These are phyloP conservation scores for Drosophila kohkoa DNA, from an alignment of 1,140 invertebrate species.

Conservation along the genomic window DNA sequence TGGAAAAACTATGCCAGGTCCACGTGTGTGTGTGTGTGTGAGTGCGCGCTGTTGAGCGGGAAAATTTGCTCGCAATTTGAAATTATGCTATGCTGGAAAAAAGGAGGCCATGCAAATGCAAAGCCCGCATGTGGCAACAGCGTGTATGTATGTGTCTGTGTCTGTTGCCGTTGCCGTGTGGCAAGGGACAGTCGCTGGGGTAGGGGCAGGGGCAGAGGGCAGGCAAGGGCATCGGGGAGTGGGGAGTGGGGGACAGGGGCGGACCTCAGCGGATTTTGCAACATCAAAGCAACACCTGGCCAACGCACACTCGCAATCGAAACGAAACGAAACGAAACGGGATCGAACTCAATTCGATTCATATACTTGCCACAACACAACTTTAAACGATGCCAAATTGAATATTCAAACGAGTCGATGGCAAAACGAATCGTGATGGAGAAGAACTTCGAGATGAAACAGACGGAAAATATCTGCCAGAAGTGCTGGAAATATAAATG, in stretches of 20 bases:
- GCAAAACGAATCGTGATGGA: background rate
- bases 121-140: slow-evolving; percentile 62
- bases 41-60: slow-evolving; percentile 51
- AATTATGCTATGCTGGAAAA: slow-evolving; percentile 61
- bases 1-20: slow-evolving; percentile 45
- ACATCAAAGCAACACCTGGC: slow-evolving; percentile 58
- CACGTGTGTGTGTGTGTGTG: slow-evolving; percentile 31
- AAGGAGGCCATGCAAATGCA: slow-evolving; percentile 78
- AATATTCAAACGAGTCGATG: slow-evolving; percentile 27
- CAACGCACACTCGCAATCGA: slow-evolving; percentile 20
- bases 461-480: background rate
- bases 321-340: background rate
- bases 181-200: slow-evolving; percentile 27
- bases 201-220: background rate
- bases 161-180: slow-evolving; percentile 16
- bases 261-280: slow-evolving; percentile 40
- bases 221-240: background rate
- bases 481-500: background rate
- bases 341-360: slow-evolving; percentile 19
- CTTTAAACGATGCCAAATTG: slow-evolving; percentile 39
- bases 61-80: slow-evolving; percentile 81
- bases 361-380: slow-evolving; percentile 25
- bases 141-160: slow-evolving; percentile 9
- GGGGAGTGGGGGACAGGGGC: background rate
- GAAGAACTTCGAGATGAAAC: background rate